Evolutionary conservation across 2,113 vertebrate species (phyloP).

Genomic region (Laterallus jamaicensis): DNA sequence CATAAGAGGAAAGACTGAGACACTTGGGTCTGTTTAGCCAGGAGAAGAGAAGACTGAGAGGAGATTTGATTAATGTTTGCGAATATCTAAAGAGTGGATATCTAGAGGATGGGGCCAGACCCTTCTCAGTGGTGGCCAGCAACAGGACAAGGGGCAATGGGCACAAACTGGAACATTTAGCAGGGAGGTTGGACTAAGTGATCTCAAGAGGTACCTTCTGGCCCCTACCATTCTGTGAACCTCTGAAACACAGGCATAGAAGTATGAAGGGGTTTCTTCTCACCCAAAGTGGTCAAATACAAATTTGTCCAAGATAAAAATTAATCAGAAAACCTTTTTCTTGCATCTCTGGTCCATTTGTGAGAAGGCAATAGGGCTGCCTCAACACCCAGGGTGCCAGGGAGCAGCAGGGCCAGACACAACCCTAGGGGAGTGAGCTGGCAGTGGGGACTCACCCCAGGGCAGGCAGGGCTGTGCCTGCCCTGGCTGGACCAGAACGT

Average conservation of each 20-base stretch:
- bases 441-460: not conserved
- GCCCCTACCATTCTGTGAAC: too few species aligned
- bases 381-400: fast-evolving
- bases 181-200: too few species aligned
- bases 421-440: fast-evolving
- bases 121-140: too few species aligned
- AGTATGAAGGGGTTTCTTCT: not conserved
- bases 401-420: not conserved
- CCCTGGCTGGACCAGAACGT: fast-evolving
- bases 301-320: not conserved
- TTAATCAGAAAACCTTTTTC: not conserved
- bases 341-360: not conserved
- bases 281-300: not conserved
- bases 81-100: too few species aligned
- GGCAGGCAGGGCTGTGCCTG: not conserved
- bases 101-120: too few species aligned
- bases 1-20: too few species aligned
- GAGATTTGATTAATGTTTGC: too few species aligned
- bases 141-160: too few species aligned
- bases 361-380: not conserved
- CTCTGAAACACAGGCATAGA: not conserved
- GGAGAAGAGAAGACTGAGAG: too few species aligned
- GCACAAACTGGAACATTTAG: too few species aligned
- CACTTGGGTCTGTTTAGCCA: too few species aligned
- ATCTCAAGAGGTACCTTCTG: too few species aligned